Evolutionary conservation across 2,113 vertebrate species (phyloP).

Genomic region (Embiotoca jacksoni): DNA sequence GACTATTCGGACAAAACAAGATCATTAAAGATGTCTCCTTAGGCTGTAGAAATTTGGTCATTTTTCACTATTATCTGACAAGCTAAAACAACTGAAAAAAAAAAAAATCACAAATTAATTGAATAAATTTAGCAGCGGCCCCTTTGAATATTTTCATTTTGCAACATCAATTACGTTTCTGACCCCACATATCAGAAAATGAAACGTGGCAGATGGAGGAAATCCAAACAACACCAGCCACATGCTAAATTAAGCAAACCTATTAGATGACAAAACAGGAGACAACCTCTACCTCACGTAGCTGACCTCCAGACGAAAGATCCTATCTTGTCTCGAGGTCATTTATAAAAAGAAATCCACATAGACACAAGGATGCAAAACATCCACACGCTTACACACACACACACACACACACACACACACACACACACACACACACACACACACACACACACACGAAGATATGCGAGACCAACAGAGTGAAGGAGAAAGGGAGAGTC

Average conservation of each 20-base stretch:
- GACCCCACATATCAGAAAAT: background rate
- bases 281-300: conserved; percentile 56
- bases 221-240: conserved; percentile 18
- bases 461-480: background rate
- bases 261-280: conserved; percentile 64
- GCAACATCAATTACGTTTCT: too few relatives aligned
- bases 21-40: too few relatives aligned
- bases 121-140: too few relatives aligned
- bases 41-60: too few relatives aligned
- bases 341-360: conserved; percentile 26
- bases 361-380: background rate
- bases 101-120: too few relatives aligned
- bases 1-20: too few relatives aligned
- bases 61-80: too few relatives aligned
- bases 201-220: background rate
- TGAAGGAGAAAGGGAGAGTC: conserved; percentile 28
- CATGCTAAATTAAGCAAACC: conserved; percentile 45
- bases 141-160: too few relatives aligned
- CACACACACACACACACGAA: background rate
- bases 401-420: background rate
- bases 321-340: conserved; percentile 63
- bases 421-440: background rate
- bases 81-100: too few relatives aligned
- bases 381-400: background rate
- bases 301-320: conserved; percentile 66